A percentile compares a stretch with the other conserved stretches of the same genome.
These are phyloP conservation scores for Sebastes dallii DNA, from an alignment of 2,797 vertebrate species.

Conservation along the genomic window DNA sequence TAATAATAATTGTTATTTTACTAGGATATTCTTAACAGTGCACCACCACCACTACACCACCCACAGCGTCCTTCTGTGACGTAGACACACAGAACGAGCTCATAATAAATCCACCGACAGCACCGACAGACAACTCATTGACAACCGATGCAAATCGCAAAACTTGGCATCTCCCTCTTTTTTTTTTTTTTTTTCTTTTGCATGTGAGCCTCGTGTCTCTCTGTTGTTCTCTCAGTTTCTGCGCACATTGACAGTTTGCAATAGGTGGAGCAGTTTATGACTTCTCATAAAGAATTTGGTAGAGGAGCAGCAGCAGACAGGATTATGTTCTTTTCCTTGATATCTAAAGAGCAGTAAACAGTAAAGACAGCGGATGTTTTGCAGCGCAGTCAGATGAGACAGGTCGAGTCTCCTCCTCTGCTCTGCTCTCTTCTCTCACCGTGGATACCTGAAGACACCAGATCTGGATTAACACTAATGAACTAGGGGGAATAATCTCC, in stretches of 20 bases:
- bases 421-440: background rate
- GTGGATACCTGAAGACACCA: slow-evolving; percentile 55
- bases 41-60: background rate
- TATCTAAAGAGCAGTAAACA: background rate
- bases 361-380: slow-evolving; percentile 14
- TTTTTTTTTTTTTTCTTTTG: too few species aligned
- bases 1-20: too few species aligned
- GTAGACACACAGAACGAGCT: background rate
- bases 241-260: background rate
- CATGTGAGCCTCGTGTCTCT: background rate
- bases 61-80: background rate
- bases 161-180: background rate
- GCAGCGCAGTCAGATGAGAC: slow-evolving; percentile 26
- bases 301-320: background rate
- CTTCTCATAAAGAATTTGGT: slow-evolving; percentile 9
- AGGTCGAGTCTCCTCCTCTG: slow-evolving; percentile 10
- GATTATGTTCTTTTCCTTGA: background rate
- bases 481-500: slow-evolving; percentile 71
- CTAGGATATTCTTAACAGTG: too few species aligned
- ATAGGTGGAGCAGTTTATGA: background rate
- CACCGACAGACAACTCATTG: background rate
- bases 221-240: background rate
- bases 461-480: slow-evolving; percentile 82
- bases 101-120: background rate
- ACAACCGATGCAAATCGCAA: background rate